Conservation (phyloP, 2,113 vertebrate genomes). For the Anarhynchus alexandrinus region DNA sequence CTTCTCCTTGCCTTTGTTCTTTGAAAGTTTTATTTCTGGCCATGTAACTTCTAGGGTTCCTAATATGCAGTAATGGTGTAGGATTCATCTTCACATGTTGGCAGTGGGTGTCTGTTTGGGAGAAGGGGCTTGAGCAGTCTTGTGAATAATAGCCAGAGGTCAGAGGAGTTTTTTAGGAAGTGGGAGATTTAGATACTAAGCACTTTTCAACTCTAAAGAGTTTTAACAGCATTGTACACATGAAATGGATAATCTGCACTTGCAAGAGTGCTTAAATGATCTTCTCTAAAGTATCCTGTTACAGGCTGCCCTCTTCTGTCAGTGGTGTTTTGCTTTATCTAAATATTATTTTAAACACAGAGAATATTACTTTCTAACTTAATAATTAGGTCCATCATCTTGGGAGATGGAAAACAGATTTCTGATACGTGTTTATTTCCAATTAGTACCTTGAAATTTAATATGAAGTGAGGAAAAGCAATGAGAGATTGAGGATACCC, state of each 20-base stretch:
- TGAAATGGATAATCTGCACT: neutral
- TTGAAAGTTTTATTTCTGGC: neutral
- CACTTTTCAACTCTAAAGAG: neutral
- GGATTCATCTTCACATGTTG: neutral
- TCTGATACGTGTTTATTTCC: neutral
- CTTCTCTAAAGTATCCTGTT: neutral
- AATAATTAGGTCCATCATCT: neutral
- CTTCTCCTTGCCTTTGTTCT: neutral
- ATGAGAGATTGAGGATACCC: neutral
- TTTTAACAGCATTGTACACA: neutral
- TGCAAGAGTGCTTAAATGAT: neutral
- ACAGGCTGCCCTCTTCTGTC: neutral
- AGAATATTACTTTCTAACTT: neutral
- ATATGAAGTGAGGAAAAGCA: neutral
- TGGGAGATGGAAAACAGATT: neutral
- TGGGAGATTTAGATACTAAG: neutral
- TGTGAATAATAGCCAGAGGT: neutral
- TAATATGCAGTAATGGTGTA: neutral
- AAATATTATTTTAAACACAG: neutral
- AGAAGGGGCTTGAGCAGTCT: neutral
- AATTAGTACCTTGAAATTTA: neutral
- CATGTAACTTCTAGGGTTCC: neutral
- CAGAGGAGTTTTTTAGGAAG: neutral
- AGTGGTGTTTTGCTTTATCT: neutral
- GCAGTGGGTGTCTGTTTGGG: neutral